Conservation (phyloP, 2,888 invertebrate genomes). For the Lasioglossum leucozonium region DNA sequence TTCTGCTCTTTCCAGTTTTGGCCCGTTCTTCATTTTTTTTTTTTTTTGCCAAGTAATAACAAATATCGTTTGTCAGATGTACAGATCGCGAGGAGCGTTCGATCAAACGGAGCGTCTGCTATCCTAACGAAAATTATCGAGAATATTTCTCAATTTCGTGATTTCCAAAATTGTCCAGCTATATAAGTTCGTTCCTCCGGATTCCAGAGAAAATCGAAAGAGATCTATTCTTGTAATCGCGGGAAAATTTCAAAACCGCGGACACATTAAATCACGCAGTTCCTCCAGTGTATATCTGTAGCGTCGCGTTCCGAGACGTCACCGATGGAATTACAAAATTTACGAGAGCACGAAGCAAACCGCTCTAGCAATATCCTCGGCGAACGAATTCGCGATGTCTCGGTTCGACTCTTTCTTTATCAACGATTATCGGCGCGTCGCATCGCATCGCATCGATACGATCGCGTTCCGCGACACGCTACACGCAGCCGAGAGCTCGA, state of each 20-base stretch:
- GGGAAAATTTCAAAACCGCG: not conserved
- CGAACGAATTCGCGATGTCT: not conserved
- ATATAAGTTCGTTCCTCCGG: not conserved
- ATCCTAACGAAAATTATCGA: not conserved
- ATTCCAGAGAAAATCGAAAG: not conserved
- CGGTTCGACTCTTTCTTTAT: slow-evolving; percentile 10
- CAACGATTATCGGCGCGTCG: slow-evolving; percentile 2
- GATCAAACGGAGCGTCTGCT: not conserved
- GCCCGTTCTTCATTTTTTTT: not conserved
- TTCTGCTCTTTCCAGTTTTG: not conserved
- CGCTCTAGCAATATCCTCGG: slow-evolving; percentile 9
- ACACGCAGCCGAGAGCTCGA: not conserved
- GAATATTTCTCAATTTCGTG: no score
- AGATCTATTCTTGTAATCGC: not conserved
- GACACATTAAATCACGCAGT: slow-evolving; percentile 28
- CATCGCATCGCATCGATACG: slow-evolving; percentile 7
- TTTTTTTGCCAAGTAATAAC: not conserved
- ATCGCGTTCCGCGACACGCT: not conserved
- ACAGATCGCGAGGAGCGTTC: not conserved
- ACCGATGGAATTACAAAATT: slow-evolving; percentile 32
- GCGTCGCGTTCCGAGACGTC: slow-evolving; percentile 1
- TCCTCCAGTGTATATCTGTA: slow-evolving; percentile 17
- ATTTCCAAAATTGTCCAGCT: no score
- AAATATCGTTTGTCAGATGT: not conserved
- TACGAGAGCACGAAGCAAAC: not conserved